A percentile compares a stretch with the other conserved stretches of the same genome.
phyloP scores from a whole-genome alignment of 2,113 vertebrate species.

The Buteo buteo region DNA sequence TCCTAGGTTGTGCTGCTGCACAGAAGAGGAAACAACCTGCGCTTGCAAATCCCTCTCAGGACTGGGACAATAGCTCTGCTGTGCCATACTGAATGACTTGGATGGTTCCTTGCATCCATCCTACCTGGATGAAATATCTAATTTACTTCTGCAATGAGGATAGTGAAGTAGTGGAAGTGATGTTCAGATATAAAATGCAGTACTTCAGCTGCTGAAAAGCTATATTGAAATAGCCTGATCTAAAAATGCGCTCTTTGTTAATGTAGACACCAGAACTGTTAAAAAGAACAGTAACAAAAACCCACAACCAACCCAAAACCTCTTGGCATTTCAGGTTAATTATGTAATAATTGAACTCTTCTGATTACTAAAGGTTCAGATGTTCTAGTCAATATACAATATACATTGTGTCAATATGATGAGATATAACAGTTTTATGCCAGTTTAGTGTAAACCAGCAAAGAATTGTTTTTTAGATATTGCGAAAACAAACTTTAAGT shows the following conservation, averaged over 20 bases:
- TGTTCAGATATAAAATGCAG: not conserved
- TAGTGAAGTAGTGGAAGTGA: not conserved
- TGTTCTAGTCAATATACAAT: not conserved
- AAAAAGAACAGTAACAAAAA: not conserved
- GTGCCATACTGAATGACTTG: accelerated
- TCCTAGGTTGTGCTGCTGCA: not conserved
- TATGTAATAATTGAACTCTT: not conserved
- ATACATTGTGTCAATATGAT: not conserved
- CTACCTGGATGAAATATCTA: not conserved
- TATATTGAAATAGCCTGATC: not conserved
- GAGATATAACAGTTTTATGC: not conserved
- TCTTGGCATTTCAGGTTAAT: conserved; percentile 17
- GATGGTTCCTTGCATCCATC: not conserved
- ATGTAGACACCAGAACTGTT: not conserved
- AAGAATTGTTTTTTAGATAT: not conserved
- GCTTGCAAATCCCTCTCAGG: not conserved
- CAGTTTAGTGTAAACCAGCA: not conserved
- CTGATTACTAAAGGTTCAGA: conserved; percentile 21
- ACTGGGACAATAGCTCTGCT: not conserved
- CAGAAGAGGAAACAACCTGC: not conserved
- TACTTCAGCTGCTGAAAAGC: not conserved
- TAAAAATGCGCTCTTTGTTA: not conserved
- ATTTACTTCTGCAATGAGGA: not conserved
- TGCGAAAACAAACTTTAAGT: not conserved
- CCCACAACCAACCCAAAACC: not conserved